These are phyloP conservation scores for Leptarthrus brevirostris DNA, from an alignment of 2,888 invertebrate genomes.

Conservation along the genomic window DNA sequence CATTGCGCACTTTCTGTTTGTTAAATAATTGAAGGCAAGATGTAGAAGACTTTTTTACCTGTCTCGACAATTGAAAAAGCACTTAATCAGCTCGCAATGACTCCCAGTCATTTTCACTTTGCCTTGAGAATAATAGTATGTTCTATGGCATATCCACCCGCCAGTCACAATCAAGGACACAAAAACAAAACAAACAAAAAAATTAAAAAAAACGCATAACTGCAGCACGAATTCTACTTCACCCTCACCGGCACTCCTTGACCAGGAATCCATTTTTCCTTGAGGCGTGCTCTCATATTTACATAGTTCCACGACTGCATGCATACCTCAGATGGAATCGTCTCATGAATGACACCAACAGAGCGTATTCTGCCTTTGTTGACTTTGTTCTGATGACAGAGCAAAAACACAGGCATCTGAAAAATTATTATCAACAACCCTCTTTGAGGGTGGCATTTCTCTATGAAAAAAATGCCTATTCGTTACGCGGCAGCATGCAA, in stretches of 20 bases:
- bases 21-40: no score
- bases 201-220: background rate
- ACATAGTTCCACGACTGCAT: background rate
- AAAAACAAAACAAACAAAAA: background rate
- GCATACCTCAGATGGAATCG: conserved; percentile 5
- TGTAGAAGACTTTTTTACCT: background rate
- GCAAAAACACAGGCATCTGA: conserved; percentile 26
- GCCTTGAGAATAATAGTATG: background rate
- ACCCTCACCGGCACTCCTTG: conserved; percentile 11
- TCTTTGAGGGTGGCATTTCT: conserved; percentile 1
- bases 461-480: background rate
- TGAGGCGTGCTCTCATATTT: background rate
- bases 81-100: conserved; percentile 20
- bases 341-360: conserved; percentile 29
- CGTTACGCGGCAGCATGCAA: conserved; percentile 4
- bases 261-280: conserved; percentile 6
- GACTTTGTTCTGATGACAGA: conserved; percentile 20
- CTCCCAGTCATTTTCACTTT: conserved; percentile 4
- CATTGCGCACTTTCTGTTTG: no score
- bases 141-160: conserved; percentile 7
- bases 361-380: conserved; percentile 27
- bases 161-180: background rate
- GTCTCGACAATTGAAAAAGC: conserved; percentile 2
- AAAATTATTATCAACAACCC: conserved; percentile 14
- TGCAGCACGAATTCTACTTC: background rate